Evolutionary conservation across 2,888 invertebrate genomes (phyloP), one percentile per base, ranked within the genome.

Genomic region (Dioctria rufipes): DNA sequence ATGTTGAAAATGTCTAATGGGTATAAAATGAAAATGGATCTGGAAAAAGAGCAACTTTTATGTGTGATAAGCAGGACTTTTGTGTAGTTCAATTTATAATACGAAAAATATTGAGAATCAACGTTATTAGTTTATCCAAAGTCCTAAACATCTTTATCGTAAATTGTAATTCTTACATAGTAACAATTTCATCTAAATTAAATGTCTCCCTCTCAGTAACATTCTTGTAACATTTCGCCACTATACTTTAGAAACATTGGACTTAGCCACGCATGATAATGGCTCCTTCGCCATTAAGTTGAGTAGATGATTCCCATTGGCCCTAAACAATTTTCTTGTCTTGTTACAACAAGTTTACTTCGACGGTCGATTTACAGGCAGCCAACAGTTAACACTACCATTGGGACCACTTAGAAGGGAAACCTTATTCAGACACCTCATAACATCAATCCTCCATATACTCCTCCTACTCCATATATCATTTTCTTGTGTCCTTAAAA

Each of bases 321-420:
- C 71, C 71, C 71, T 71, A 71, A 71, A 71, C 71, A 71, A 71
- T 71, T 71, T 71, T 71, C 71, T 71, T 71, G 71, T 71, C 71
- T 71, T 71, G 71, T 71, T 51, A 6, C 71, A 25, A 25, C 25
- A 25, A 71, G 49, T 71, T 71, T 51, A 46, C 54, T 54, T 54
- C 71, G 2, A 54, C 49, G 51, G 71, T 9, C 54, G 49, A 71
- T 71, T 71, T 46, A 71, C 71, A 71, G 49, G 37, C 51, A 71
- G 51, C 25, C 25, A 25, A 25, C 71, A 71, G 42, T 71, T 71
- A n/a, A 37, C 54, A 71, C 71, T 71, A 51, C 71, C 71, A 71
- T 39, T 37, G 71, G 71, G 71, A 71, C 71, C 71, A 71, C 71
- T 71, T 71, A 71, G 54, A 9, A 69, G 71, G 46, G 13, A 54